Conservation (phyloP, 2,113 vertebrate genomes). For the Phalacrocorax aristotelis region DNA sequence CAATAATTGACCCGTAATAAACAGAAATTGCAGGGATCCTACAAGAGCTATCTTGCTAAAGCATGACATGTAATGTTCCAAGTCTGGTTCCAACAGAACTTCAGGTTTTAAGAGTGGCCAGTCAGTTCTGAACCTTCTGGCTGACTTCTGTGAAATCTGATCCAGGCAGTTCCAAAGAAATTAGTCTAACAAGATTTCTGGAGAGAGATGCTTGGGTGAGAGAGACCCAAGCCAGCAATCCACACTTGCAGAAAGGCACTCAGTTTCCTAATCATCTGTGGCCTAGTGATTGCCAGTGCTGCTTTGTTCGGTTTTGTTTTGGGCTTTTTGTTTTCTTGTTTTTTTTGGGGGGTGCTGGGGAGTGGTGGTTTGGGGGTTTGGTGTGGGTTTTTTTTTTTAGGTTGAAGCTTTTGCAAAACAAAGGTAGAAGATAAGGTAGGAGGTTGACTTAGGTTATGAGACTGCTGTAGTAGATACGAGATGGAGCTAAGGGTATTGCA, state of each 20-base stretch:
- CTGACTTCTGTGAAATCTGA: background rate
- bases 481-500: background rate
- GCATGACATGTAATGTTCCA: background rate
- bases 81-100: background rate
- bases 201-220: background rate
- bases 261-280: background rate
- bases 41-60: background rate
- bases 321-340: too few species aligned
- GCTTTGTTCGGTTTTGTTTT: background rate
- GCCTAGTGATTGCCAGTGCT: background rate
- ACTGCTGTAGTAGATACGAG: background rate
- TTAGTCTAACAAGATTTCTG: background rate
- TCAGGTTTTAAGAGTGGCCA: too few species aligned
- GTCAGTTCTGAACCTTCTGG: background rate
- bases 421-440: background rate
- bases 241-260: background rate
- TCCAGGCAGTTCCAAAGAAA: background rate
- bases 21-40: background rate
- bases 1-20: background rate
- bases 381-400: background rate
- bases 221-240: background rate
- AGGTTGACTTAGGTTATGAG: background rate
- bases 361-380: too few species aligned
- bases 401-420: background rate
- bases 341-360: too few species aligned